Conservation (phyloP, 2,113 vertebrate genomes). For the Cisticola juncidis region DNA sequence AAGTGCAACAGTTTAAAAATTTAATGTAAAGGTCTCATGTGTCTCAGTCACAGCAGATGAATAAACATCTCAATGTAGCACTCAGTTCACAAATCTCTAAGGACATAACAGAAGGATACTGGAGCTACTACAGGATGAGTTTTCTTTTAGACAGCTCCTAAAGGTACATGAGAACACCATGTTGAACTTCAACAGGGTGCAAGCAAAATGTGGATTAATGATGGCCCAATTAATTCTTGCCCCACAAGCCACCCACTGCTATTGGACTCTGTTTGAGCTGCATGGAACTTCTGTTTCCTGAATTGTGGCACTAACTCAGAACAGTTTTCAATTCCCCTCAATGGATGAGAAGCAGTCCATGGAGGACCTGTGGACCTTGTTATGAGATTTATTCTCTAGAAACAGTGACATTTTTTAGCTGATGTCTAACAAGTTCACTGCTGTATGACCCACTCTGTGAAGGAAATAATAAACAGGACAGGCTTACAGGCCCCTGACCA, state of each 20-base stretch:
- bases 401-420: neutral
- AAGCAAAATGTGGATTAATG: neutral
- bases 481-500: neutral
- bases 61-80: neutral
- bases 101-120: neutral
- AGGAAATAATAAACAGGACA: neutral
- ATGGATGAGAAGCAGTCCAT: fast-evolving
- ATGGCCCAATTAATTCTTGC: neutral
- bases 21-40: neutral
- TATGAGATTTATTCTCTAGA: neutral
- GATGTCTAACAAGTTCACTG: neutral
- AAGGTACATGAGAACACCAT: fast-evolving
- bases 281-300: neutral
- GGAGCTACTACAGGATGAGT: neutral
- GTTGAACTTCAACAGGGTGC: neutral
- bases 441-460: neutral
- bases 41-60: neutral
- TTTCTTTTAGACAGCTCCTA: neutral
- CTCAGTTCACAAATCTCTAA: neutral
- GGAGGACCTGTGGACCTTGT: neutral
- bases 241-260: neutral
- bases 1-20: neutral
- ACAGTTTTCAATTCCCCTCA: no score
- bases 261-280: neutral
- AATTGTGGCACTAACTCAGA: neutral